Conservation (phyloP, 2,113 vertebrate species). For the rabbit (Oryctolagus cuniculus) region mOryCun1.1 NC_091435.1:149888501-149889000, state of each 20-base stretch:
- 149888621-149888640: background rate
- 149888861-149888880: background rate
- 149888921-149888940: background rate
- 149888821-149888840: background rate
- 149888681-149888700: background rate
- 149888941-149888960: background rate
- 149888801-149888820: background rate
- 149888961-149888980: background rate
- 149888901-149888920: background rate
- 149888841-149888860: background rate
- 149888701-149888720: background rate
- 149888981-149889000: background rate
- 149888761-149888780: background rate
- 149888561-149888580: background rate
- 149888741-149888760: background rate
- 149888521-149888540: background rate
- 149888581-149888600: background rate
- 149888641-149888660: background rate
- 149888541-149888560: background rate
- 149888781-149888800: background rate
- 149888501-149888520: background rate
- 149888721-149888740: background rate
- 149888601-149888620: background rate
- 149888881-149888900: background rate
- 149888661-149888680: background rate